Evolutionary conservation across 2,888 invertebrate genomes (phyloP), one percentile per base, ranked within the genome.

Genomic region (Acrobasis repandana): DNA sequence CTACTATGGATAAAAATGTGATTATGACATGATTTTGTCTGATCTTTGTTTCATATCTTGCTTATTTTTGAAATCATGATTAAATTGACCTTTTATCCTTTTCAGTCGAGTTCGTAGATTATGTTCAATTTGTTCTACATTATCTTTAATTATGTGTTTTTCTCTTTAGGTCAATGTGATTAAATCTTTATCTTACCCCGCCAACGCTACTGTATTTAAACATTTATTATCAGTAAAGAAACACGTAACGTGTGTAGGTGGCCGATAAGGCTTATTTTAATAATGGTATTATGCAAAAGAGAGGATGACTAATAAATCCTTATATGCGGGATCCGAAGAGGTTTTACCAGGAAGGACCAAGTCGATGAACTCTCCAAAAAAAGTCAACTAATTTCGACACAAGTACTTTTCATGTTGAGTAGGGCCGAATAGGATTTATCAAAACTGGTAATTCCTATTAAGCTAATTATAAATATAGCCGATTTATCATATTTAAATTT

Each of bases 311-410:
- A 36, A 49, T 58, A 49, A 49, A 20, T 58, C 48, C 6, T 36
- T 20, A 49, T 36, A n/a, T 14, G 38, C 9, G 18, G 38, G 34
- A 28, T 56, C n/a, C 43, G 18, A 28, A 58, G 49, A 20, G 54
- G 54, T 43, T 54, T 46, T 60, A 52, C 60, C 52, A 46, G 46
- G 60, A 51, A 52, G 28, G 15, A 33, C 46, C 46, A n/a, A 43
- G 60, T 60, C 60, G 28, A 79, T 88, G 88, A 91, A 90, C 91
- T 75, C 73, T 70, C 73, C 77, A 73, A 80, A 87, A n/a, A 63
- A 88, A 80, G 76, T 68, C 86, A 88, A 87, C 87, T 82, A 79
- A 88, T 89, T 87, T 77, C 74, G 75, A 74, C 76, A 38, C 3
- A 38, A 38, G 9, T 36, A 43, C n/a, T 43, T 1, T 43, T 43